Evolutionary conservation across 2,888 invertebrate genomes (phyloP).

Genomic region (Conchocele bisecta): DNA sequence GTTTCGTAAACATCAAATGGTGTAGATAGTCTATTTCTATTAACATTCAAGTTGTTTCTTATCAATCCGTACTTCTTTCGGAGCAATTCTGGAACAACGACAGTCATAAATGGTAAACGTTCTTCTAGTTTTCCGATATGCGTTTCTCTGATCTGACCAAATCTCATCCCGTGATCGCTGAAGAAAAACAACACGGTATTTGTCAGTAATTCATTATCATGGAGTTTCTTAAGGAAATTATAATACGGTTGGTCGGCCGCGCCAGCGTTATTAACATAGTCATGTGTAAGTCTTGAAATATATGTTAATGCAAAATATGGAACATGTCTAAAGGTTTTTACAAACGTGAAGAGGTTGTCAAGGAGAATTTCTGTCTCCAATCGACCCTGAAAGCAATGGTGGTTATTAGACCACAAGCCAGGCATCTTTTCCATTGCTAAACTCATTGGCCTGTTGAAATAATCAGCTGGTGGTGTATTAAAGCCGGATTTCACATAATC

Average conservation of each 20-base stretch:
- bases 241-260: conserved; percentile 88
- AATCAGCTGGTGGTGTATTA: conserved; percentile 91
- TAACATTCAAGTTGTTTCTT: conserved; percentile 87
- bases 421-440: conserved; percentile 84
- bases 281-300: conserved; percentile 92
- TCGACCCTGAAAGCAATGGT: conserved; percentile 87
- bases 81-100: conserved; percentile 90
- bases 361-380: conserved; percentile 87
- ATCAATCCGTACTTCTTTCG: conserved; percentile 86
- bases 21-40: conserved; percentile 88
- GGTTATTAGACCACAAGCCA: conserved; percentile 70
- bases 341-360: conserved; percentile 85
- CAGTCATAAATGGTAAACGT: conserved; percentile 90
- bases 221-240: conserved; percentile 85
- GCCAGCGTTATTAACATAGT: conserved; percentile 90
- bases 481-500: conserved; percentile 91
- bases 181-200: conserved; percentile 82
- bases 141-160: conserved; percentile 91
- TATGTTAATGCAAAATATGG: conserved; percentile 93
- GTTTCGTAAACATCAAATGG: conserved; percentile 93
- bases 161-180: conserved; percentile 95
- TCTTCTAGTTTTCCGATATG: conserved; percentile 92
- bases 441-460: conserved; percentile 90
- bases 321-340: conserved; percentile 85
- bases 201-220: conserved; percentile 70